These are phyloP conservation scores for Puntigrus tetrazona DNA, from an alignment of 2,113 vertebrate genomes.

Conservation along the genomic window DNA sequence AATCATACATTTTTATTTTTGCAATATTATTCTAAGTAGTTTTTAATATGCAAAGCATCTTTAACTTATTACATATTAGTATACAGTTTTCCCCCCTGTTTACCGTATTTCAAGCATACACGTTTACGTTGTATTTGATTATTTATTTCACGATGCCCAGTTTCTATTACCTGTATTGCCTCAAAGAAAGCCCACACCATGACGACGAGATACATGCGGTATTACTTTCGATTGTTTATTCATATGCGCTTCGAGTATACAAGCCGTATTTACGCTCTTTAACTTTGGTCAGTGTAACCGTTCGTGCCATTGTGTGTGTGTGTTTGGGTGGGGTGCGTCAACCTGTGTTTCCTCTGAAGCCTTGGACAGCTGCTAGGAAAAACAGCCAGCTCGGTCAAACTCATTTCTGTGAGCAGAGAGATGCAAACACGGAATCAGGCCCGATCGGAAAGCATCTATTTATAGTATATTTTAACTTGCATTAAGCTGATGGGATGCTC, in stretches of 20 bases:
- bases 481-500: neutral
- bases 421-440: neutral
- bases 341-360: neutral
- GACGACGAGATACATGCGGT: neutral
- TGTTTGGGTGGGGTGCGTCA: neutral
- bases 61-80: no score
- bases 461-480: neutral
- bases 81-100: no score
- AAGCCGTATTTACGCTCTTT: neutral
- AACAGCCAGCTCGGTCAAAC: neutral
- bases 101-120: no score
- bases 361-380: neutral
- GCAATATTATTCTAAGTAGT: no score
- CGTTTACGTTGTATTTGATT: no score
- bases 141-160: neutral
- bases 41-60: no score
- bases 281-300: neutral
- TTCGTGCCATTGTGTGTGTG: neutral
- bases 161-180: neutral
- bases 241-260: no score
- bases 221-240: neutral
- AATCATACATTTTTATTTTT: no score
- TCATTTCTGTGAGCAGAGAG: neutral
- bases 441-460: neutral
- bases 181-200: neutral